Evolutionary conservation across 2,797 vertebrate species (phyloP), one percentile per base, ranked within the genome.

Genomic region (Alauda arvensis): DNA sequence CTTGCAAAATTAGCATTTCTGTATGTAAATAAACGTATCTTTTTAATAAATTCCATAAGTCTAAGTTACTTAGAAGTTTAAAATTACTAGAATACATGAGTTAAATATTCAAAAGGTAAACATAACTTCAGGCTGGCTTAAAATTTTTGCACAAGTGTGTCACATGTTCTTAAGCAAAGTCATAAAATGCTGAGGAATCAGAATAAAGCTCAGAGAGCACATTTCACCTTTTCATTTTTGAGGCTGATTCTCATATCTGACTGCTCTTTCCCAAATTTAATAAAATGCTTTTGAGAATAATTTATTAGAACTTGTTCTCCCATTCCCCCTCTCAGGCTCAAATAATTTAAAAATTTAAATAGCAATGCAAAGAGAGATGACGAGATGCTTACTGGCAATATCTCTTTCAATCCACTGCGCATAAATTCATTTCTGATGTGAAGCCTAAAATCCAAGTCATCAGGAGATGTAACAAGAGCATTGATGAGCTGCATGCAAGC

Each of bases 401-500:
- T 98, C 93, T 99, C 98, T 97, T 98, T 99, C 95, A 99, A 98
- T 96, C 99, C 99, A 93, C 98, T 98, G 92, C 98, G 98, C 98
- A 99, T 99, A 97, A 99, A 99, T 97, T 99, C 99, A 98, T 99
- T 99, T 97, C 99, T 98, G 96, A 99, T 98, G 95, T 99, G 99
- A 95, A 99, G 98, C 94, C 99, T 98, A 95, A 99, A 98, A 98
- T 99, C 99, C 97, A 99, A 96, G 95, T 99, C 99, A 96, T 99
- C 99, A 90, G 99, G 98, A 96, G 98, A 99, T 43, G 99, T 99
- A 96, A 99, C 98, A 6, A 99, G 98, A 72, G 99, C 99, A 96
- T 99, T 99, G 97, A 99, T 99, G 93, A 99, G 98, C 96, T 99
- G 99, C 99, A 99, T 99, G 91, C 99, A 99, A 67, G 99, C 98